These are phyloP conservation scores for Lepidurus arcticus DNA, from an alignment of 1,140 invertebrate genomes.

Conservation along the genomic window DNA sequence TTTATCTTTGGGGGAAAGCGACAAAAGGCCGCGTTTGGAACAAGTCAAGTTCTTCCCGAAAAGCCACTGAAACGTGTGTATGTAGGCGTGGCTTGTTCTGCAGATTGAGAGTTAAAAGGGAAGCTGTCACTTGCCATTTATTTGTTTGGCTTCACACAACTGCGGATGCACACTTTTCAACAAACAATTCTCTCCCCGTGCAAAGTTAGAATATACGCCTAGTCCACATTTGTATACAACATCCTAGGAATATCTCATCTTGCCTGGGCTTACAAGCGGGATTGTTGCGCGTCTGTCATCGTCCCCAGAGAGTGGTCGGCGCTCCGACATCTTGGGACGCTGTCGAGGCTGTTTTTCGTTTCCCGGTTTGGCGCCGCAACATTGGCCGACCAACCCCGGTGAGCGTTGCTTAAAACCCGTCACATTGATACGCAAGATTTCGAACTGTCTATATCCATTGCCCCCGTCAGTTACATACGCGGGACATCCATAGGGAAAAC, in stretches of 20 bases:
- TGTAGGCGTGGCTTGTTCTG: background rate
- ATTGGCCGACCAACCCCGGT: background rate
- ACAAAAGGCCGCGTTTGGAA: background rate
- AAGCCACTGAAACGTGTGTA: too few relatives aligned
- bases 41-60: background rate
- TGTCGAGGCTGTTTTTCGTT: background rate
- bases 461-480: too few relatives aligned
- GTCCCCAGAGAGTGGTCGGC: conserved; percentile 1
- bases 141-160: conserved; percentile 21
- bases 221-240: background rate
- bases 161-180: conserved; percentile 21
- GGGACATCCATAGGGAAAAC: too few relatives aligned
- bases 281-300: conserved; percentile 18
- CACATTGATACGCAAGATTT: background rate
- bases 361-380: background rate
- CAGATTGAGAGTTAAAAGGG: conserved; percentile 18
- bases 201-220: background rate
- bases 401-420: background rate
- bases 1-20: too few relatives aligned
- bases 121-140: conserved; percentile 18
- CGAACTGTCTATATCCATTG: too few relatives aligned
- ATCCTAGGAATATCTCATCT: conserved; percentile 19
- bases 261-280: conserved; percentile 1
- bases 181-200: conserved; percentile 11
- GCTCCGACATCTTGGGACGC: background rate